Evolutionary conservation across 53 echinoderm and acorn worm genomes (phyloP).

Genomic region (Mesocentrotus franciscanus): DNA sequence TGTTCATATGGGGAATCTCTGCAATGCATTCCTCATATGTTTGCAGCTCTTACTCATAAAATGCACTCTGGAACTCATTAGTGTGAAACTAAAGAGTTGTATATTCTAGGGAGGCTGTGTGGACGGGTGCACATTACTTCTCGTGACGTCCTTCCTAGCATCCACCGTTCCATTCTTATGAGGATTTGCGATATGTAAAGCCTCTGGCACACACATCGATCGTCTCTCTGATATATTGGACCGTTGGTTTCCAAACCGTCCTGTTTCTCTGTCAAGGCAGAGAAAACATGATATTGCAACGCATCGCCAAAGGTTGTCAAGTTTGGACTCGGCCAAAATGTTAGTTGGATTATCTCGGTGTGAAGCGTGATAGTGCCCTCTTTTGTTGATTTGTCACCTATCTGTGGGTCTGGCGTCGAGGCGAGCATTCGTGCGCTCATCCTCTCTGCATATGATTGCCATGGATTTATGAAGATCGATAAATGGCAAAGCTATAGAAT

Average conservation of each 20-base stretch:
- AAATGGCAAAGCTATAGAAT: slow-evolving; percentile 46
- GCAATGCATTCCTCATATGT: background rate
- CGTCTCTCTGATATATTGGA: slow-evolving; percentile 41
- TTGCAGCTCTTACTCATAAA: background rate
- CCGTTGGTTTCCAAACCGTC: slow-evolving; percentile 23
- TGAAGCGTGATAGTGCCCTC: slow-evolving; percentile 45
- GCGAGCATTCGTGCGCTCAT: slow-evolving; percentile 42
- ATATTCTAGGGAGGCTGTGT: slow-evolving; percentile 35
- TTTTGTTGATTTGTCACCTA: slow-evolving; percentile 50
- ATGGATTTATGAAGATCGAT: slow-evolving; percentile 53
- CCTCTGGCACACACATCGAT: slow-evolving; percentile 50
- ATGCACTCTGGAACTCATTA: slow-evolving; percentile 45
- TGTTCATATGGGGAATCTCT: background rate
- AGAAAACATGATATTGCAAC: slow-evolving; percentile 43
- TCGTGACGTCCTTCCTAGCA: slow-evolving; percentile 5
- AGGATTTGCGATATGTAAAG: slow-evolving; percentile 50
- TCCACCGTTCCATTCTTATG: background rate
- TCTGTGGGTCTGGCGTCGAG: background rate
- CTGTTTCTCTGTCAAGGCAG: slow-evolving; percentile 3
- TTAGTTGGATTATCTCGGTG: slow-evolving; percentile 36
- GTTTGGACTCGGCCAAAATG: slow-evolving; percentile 43
- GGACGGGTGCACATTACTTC: slow-evolving; percentile 46
- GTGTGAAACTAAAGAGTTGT: slow-evolving; percentile 46
- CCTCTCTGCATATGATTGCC: slow-evolving; percentile 29
- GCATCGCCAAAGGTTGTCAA: slow-evolving; percentile 49